Evolutionary conservation across 2,113 vertebrate genomes (phyloP).

Genomic region (Dermatemys mawii): DNA sequence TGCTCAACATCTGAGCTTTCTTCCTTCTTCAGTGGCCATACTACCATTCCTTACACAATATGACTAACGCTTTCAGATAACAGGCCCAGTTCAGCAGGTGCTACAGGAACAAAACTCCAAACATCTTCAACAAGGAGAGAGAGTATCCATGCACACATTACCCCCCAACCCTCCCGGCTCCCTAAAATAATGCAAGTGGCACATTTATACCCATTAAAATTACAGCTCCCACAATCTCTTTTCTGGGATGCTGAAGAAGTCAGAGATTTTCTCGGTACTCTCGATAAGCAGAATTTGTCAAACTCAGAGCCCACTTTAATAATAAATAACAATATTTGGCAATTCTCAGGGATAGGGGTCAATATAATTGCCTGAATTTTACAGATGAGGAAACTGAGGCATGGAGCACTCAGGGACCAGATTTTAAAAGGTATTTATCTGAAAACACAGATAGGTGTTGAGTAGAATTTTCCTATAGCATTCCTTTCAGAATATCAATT

Average conservation of each 20-base stretch:
- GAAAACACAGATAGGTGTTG: constrained; percentile 26
- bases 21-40: neutral
- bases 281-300: neutral
- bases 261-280: neutral
- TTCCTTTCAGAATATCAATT: neutral
- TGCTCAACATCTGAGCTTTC: neutral
- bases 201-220: neutral
- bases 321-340: neutral
- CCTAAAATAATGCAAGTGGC: neutral
- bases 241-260: neutral
- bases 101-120: neutral
- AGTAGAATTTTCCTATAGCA: neutral
- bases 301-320: constrained; percentile 16
- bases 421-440: constrained; percentile 1
- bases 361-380: neutral
- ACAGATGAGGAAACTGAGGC: neutral
- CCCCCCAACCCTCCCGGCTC: neutral
- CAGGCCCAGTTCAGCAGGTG: neutral
- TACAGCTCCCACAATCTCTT: neutral
- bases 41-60: neutral
- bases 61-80: neutral
- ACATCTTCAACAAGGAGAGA: neutral
- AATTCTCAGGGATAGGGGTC: neutral
- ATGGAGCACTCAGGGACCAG: neutral
- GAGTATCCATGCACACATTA: rapidly evolving